These are phyloP conservation scores for Merluccius polli DNA, from an alignment of 2,797 vertebrate genomes.

Conservation along the genomic window DNA sequence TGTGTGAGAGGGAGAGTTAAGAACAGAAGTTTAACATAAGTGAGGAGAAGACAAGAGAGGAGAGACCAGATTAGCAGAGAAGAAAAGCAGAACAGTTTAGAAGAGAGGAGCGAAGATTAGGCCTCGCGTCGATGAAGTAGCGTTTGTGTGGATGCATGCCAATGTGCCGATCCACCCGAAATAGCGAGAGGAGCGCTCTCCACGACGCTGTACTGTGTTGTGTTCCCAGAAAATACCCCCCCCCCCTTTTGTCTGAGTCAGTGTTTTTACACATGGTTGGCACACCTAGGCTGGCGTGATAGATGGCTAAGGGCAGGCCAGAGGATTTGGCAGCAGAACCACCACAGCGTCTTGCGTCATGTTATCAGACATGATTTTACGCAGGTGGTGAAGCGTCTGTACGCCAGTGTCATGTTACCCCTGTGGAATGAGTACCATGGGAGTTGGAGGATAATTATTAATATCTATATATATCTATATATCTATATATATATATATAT, in stretches of 20 bases:
- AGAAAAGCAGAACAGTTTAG: no score
- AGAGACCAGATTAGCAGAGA: no score
- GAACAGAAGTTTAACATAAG: no score
- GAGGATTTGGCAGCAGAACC: slow-evolving; percentile 17
- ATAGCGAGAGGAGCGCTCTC: slow-evolving; percentile 18
- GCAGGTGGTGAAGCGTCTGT: not conserved
- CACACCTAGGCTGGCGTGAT: not conserved
- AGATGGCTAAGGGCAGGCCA: slow-evolving; percentile 11
- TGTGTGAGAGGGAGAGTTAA: no score
- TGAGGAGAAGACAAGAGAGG: not conserved
- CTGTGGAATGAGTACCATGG: slow-evolving; percentile 18
- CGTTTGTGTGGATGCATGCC: slow-evolving; percentile 22
- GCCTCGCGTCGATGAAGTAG: not conserved
- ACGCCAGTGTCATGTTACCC: slow-evolving; percentile 11
- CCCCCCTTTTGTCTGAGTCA: slow-evolving; percentile 13
- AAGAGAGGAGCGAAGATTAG: not conserved
- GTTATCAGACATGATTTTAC: slow-evolving; percentile 17
- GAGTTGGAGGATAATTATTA: not conserved
- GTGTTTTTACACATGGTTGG: not conserved
- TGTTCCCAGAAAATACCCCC: slow-evolving; percentile 10
- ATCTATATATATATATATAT: no score
- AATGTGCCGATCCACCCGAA: slow-evolving; percentile 22
- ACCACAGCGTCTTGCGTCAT: slow-evolving; percentile 15
- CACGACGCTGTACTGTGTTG: slow-evolving; percentile 3
- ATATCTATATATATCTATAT: no score